A percentile compares a stretch with the other conserved stretches of the same genome.
phyloP scores from a whole-genome alignment of 2,113 vertebrate genomes.

The Microcebus murinus region DNA sequence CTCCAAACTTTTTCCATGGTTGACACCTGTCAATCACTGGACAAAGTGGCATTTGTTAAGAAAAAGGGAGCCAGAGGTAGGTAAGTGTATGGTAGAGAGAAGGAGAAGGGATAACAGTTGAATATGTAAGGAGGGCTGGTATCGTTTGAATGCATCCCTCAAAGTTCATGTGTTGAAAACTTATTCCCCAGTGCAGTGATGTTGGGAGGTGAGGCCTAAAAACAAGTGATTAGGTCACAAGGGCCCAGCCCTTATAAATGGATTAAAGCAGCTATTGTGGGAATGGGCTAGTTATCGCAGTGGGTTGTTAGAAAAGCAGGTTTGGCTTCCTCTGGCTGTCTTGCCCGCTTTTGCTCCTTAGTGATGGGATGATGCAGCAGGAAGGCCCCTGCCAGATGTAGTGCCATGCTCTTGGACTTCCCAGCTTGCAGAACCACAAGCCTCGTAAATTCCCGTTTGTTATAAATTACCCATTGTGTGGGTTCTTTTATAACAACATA shows the following conservation, averaged over 20 bases:
- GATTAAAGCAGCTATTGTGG: neutral
- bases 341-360: neutral
- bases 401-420: neutral
- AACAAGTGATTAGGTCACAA: neutral
- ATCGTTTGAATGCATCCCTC: neutral
- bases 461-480: neutral
- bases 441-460: neutral
- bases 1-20: neutral
- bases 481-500: neutral
- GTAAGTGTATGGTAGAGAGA: neutral
- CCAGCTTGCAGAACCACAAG: neutral
- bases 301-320: neutral
- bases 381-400: neutral
- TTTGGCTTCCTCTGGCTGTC: neutral
- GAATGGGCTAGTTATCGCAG: neutral
- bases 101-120: neutral
- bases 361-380: neutral
- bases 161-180: neutral
- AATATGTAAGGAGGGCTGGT: neutral
- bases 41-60: neutral
- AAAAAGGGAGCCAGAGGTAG: neutral
- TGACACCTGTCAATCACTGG: neutral
- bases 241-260: neutral
- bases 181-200: neutral
- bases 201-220: neutral